Percentiles rank a stretch among this genome's conserved stretches.
Evolutionary conservation across 1,140 invertebrate genomes (phyloP).

Genomic region (Periplaneta americana): DNA sequence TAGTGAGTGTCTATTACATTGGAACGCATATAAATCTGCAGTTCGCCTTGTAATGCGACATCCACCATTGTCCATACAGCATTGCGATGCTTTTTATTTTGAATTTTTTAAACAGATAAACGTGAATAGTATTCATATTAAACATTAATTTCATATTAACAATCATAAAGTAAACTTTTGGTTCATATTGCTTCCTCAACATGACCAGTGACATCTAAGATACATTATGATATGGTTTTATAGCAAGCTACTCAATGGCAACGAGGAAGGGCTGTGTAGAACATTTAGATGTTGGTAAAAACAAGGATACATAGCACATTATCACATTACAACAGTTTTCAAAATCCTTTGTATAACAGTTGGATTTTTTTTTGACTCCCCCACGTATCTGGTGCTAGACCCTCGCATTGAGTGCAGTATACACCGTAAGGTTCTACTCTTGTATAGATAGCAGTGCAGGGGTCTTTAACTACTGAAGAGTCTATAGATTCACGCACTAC

Average conservation of each 20-base stretch:
- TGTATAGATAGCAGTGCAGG: too few relatives aligned
- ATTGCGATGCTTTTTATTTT: conserved; percentile 1
- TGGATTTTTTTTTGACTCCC: too few relatives aligned
- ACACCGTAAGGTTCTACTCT: too few relatives aligned
- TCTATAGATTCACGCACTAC: too few relatives aligned
- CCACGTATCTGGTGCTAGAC: too few relatives aligned
- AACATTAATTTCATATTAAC: conserved; percentile 1
- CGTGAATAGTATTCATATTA: background rate
- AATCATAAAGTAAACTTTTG: background rate
- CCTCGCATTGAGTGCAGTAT: background rate
- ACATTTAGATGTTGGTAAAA: background rate
- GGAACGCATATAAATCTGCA: background rate
- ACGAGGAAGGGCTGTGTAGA: background rate
- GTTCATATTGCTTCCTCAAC: conserved; percentile 3
- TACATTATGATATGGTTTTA: background rate
- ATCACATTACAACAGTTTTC: conserved; percentile 2
- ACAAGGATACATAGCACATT: background rate
- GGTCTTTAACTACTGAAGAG: too few relatives aligned
- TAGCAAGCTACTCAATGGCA: background rate
- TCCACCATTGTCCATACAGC: conserved; percentile 6
- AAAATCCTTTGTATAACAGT: too few relatives aligned
- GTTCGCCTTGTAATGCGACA: background rate
- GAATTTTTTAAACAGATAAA: background rate
- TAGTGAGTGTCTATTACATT: background rate
- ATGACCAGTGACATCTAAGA: background rate